Percentiles rank a stretch among this genome's conserved stretches.
Evolutionary conservation across 1,140 invertebrate genomes (phyloP).

Genomic region (Heliconius nattereri): DNA sequence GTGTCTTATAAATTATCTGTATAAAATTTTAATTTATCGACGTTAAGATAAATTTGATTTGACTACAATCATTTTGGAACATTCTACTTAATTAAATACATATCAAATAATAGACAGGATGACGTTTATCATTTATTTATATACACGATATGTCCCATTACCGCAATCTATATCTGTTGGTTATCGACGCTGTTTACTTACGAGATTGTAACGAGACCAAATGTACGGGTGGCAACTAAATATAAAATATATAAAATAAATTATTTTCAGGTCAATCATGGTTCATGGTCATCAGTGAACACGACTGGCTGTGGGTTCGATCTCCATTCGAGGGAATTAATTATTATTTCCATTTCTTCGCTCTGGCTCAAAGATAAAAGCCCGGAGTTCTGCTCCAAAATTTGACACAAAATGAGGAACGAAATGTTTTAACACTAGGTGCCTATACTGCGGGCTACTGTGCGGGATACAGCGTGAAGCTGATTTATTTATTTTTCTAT

Average conservation of each 20-base stretch:
- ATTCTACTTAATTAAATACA: neutral
- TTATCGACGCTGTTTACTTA: conserved; percentile 6
- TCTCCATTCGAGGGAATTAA: no score
- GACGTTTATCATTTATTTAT: conserved; percentile 22
- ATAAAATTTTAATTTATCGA: neutral
- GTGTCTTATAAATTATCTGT: neutral
- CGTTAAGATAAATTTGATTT: neutral
- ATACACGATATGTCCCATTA: conserved; percentile 15
- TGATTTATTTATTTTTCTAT: neutral
- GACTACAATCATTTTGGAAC: neutral
- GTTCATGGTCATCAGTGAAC: no score
- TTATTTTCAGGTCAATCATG: neutral
- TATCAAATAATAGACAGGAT: conserved; percentile 1
- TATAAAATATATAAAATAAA: neutral
- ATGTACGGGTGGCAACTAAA: neutral
- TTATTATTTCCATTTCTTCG: no score
- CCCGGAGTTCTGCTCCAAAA: no score
- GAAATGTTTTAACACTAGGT: no score
- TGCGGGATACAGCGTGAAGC: no score
- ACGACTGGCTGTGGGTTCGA: no score
- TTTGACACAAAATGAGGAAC: no score
- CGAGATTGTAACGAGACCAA: neutral
- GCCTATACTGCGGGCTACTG: no score
- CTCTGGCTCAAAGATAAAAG: no score
- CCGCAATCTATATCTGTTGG: conserved; percentile 13